phyloP scores from a whole-genome alignment of 2,888 invertebrate genomes.

The Phyto melanocephala region DNA sequence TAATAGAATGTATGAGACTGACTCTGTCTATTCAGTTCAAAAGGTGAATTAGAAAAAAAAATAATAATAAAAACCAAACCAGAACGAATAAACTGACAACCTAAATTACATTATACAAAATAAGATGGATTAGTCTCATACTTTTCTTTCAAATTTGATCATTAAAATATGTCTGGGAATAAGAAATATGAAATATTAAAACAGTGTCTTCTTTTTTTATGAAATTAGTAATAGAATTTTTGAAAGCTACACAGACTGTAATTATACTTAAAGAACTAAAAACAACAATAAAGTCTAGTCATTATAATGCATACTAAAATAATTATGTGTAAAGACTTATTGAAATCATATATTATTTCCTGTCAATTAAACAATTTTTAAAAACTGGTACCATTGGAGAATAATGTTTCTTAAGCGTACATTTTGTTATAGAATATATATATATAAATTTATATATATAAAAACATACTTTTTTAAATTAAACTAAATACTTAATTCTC shows the following conservation, averaged over 20 bases:
- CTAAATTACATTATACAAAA: neutral
- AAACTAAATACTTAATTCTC: neutral
- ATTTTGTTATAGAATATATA: neutral
- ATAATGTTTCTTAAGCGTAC: neutral
- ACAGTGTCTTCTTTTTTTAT: neutral
- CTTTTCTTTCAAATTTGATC: neutral
- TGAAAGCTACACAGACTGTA: neutral
- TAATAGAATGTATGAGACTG: neutral
- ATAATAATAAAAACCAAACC: neutral
- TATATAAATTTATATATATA: neutral
- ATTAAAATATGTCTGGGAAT: neutral
- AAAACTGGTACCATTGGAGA: neutral
- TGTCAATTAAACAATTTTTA: neutral
- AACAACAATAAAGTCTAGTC: neutral
- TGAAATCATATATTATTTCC: neutral
- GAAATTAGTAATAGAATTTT: constrained; percentile 13
- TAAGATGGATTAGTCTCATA: neutral
- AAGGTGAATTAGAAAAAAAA: constrained; percentile 8
- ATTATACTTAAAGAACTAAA: neutral
- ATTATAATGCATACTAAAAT: neutral
- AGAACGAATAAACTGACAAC: constrained; percentile 2
- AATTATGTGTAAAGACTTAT: neutral
- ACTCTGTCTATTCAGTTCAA: neutral
- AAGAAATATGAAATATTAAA: neutral
- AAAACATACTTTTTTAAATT: neutral